phyloP scores from a whole-genome alignment of 2,113 vertebrate genomes.

The Thamnophis sirtalis region DNA sequence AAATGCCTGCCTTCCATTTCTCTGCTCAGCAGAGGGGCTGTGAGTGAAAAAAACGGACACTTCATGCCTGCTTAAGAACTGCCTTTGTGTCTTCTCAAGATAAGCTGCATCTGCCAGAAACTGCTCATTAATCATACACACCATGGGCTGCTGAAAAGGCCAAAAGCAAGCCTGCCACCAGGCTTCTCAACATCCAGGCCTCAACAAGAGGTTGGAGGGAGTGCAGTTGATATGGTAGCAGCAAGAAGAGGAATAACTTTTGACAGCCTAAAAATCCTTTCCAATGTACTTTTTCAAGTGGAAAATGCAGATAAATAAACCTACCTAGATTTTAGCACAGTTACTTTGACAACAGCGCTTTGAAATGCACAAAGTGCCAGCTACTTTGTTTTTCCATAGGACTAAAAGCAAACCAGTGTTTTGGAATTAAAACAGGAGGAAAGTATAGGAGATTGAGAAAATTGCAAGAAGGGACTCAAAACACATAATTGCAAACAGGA shows the following conservation, averaged over 20 bases:
- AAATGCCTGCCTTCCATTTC: constrained; percentile 35
- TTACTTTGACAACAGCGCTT: constrained; percentile 32
- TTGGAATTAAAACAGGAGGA: constrained; percentile 30
- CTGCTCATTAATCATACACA: background rate
- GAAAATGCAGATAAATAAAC: constrained; percentile 17
- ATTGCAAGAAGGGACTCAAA: background rate
- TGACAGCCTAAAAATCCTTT: background rate
- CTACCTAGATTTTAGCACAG: background rate
- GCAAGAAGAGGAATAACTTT: background rate
- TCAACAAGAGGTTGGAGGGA: background rate
- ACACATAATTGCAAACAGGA: constrained; percentile 23
- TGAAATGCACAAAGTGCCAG: constrained; percentile 31
- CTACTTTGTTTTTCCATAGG: background rate
- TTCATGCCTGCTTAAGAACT: constrained; percentile 36
- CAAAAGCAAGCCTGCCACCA: background rate
- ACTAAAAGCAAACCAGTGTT: constrained; percentile 27
- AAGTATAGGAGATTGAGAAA: constrained; percentile 28
- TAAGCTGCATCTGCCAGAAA: constrained; percentile 29
- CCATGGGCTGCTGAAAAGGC: background rate
- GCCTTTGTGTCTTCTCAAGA: constrained; percentile 11
- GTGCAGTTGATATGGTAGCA: background rate
- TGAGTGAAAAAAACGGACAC: constrained; percentile 37
- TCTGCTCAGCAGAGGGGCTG: constrained; percentile 11
- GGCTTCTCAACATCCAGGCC: background rate
- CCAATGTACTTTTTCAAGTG: background rate